Evolutionary conservation across 1,140 invertebrate species (phyloP).

Genomic region (Drosophila miranda): DNA sequence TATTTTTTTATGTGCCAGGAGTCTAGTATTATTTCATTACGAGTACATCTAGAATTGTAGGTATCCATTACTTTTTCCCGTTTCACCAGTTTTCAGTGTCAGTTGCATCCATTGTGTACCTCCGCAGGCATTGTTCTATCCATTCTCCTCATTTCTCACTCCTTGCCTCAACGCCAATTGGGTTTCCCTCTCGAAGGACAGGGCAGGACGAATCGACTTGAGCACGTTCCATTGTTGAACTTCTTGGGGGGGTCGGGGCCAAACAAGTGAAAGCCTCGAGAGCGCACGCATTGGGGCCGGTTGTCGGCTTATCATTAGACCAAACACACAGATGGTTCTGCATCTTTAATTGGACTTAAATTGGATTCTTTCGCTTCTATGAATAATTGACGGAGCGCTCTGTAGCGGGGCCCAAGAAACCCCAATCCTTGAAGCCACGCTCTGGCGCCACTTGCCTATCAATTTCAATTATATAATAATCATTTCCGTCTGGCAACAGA

Average conservation of each 20-base stretch:
- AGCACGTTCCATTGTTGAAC: slow-evolving; percentile 53
- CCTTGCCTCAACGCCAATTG: not conserved
- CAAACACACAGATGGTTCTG: slow-evolving; percentile 61
- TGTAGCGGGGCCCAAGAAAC: slow-evolving; percentile 34
- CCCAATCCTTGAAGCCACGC: not conserved
- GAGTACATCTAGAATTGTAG: not conserved
- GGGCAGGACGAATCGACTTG: slow-evolving; percentile 51
- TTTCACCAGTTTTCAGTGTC: not conserved
- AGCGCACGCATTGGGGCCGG: slow-evolving; percentile 16
- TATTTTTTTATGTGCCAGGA: too few relatives aligned
- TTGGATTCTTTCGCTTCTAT: slow-evolving; percentile 54
- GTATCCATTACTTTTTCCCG: too few relatives aligned
- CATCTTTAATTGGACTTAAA: slow-evolving; percentile 78
- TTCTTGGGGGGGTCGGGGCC: slow-evolving; percentile 15
- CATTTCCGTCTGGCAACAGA: slow-evolving; percentile 64
- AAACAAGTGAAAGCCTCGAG: slow-evolving; percentile 34
- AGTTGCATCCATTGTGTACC: not conserved
- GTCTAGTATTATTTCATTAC: too few relatives aligned
- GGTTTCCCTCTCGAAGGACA: slow-evolving; percentile 16
- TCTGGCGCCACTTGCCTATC: slow-evolving; percentile 47
- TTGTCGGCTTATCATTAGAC: slow-evolving; percentile 56
- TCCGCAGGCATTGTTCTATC: not conserved
- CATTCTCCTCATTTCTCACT: not conserved
- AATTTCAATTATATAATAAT: slow-evolving; percentile 81
- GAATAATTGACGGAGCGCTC: slow-evolving; percentile 62